Evolutionary conservation across 2,888 invertebrate species (phyloP).

Genomic region (Limenitis arthemis): DNA sequence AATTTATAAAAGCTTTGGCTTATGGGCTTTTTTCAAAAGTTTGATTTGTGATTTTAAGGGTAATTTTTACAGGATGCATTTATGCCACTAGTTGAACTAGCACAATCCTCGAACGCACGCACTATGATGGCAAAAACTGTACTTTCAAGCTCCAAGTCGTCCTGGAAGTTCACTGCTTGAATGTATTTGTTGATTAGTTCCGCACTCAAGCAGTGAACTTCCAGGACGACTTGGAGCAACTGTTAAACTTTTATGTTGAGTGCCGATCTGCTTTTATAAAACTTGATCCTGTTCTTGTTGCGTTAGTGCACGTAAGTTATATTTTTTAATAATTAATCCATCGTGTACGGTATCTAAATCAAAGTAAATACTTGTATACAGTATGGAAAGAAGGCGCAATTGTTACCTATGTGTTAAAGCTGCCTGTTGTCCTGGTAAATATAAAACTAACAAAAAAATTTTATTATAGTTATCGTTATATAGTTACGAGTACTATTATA

Average conservation of each 20-base stretch:
- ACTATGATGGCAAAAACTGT: slow-evolving; percentile 89
- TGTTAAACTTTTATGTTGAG: slow-evolving; percentile 94
- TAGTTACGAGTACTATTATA: too few relatives aligned
- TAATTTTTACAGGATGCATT: slow-evolving; percentile 81
- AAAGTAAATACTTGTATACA: too few relatives aligned
- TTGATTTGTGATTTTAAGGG: background rate
- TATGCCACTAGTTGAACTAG: slow-evolving; percentile 90
- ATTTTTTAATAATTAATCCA: background rate
- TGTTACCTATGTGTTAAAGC: too few relatives aligned
- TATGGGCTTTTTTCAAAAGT: background rate
- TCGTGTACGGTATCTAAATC: background rate
- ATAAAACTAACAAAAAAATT: too few relatives aligned
- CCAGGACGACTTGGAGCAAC: slow-evolving; percentile 90
- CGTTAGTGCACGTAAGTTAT: slow-evolving; percentile 84
- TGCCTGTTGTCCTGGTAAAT: too few relatives aligned
- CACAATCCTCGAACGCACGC: slow-evolving; percentile 87
- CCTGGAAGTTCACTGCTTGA: slow-evolving; percentile 84
- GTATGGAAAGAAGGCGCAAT: too few relatives aligned
- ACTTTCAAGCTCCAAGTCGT: slow-evolving; percentile 89
- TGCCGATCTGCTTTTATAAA: slow-evolving; percentile 92
- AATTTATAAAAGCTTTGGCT: too few relatives aligned
- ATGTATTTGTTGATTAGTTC: too few relatives aligned
- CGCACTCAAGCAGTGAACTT: slow-evolving; percentile 84
- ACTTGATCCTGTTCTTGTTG: slow-evolving; percentile 88
- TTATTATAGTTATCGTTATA: too few relatives aligned